Conservation (phyloP, 1,140 invertebrate species). For the Andricus grossulariae region DNA sequence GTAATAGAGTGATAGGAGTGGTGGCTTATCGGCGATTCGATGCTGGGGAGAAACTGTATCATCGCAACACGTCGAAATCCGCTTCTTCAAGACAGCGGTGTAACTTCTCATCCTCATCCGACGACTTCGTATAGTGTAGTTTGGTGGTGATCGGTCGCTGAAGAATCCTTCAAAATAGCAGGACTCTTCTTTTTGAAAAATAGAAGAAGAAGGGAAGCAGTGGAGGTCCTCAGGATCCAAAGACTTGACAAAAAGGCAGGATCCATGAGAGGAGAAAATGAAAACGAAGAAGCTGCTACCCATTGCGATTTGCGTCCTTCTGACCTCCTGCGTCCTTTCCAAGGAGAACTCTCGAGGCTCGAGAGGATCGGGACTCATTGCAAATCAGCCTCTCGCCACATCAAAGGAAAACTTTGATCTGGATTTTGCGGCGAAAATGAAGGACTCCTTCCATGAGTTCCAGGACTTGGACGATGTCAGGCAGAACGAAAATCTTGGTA, state of each 20-base stretch:
- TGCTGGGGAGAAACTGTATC: slow-evolving; percentile 29
- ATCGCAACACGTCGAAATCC: slow-evolving; percentile 25
- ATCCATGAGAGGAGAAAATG: slow-evolving; percentile 63
- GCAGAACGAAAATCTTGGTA: not conserved
- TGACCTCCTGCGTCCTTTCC: slow-evolving; percentile 25
- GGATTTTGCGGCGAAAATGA: slow-evolving; percentile 6
- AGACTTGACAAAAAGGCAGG: slow-evolving; percentile 39
- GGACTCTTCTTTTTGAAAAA: not conserved
- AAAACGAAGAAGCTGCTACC: slow-evolving; percentile 54
- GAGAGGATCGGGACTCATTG: slow-evolving; percentile 31
- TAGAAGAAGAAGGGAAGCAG: slow-evolving; percentile 37
- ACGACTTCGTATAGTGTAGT: slow-evolving; percentile 28
- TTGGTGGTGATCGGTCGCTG: not conserved
- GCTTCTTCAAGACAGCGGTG: slow-evolving; percentile 37
- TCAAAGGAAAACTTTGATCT: slow-evolving; percentile 45
- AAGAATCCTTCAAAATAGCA: not conserved
- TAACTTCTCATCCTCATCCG: slow-evolving; percentile 34
- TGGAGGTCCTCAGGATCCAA: slow-evolving; percentile 12
- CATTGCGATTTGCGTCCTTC: slow-evolving; percentile 47
- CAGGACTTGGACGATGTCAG: slow-evolving; percentile 1
- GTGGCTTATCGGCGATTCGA: slow-evolving; percentile 21
- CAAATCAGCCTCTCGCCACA: not conserved
- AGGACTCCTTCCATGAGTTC: slow-evolving; percentile 4
- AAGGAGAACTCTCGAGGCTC: slow-evolving; percentile 43
- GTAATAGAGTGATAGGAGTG: slow-evolving; percentile 15